Evolutionary conservation across 2,888 invertebrate species (phyloP).

Genomic region (Callyntrura guangdongensis): DNA sequence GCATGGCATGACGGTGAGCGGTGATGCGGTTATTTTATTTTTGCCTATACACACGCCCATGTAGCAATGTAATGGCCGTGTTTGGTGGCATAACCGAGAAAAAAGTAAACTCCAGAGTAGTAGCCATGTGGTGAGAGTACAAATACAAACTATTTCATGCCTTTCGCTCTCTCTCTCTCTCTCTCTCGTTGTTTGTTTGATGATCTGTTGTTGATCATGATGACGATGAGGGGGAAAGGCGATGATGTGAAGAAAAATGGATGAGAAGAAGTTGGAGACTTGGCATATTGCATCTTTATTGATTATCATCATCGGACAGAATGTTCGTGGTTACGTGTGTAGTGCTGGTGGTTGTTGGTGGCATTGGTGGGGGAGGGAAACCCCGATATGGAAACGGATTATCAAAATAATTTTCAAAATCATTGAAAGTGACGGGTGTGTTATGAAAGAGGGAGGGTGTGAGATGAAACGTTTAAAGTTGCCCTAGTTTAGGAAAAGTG

Average conservation of each 20-base stretch:
- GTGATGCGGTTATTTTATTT: constrained; percentile 29
- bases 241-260: constrained; percentile 28
- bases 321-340: background rate
- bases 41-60: background rate
- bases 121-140: constrained; percentile 3
- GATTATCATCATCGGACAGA: constrained; percentile 49
- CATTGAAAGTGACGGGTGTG: constrained; percentile 54
- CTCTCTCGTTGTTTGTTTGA: constrained; percentile 1
- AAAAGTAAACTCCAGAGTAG: background rate
- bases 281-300: constrained; percentile 60
- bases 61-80: constrained; percentile 3
- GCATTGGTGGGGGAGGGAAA: background rate
- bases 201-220: constrained; percentile 9
- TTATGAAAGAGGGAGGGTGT: background rate
- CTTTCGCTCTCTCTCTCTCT: too few relatives aligned
- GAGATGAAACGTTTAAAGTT: constrained; percentile 35
- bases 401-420: constrained; percentile 69
- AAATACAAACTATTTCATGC: too few relatives aligned
- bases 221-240: constrained; percentile 15
- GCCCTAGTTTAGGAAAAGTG: constrained; percentile 14
- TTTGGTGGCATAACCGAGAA: constrained; percentile 15
- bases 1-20: constrained; percentile 48
- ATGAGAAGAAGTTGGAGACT: constrained; percentile 16
- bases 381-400: constrained; percentile 31
- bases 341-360: background rate